phyloP scores from a whole-genome alignment of 2,113 vertebrate species.

The Heteronetta atricapilla region DNA sequence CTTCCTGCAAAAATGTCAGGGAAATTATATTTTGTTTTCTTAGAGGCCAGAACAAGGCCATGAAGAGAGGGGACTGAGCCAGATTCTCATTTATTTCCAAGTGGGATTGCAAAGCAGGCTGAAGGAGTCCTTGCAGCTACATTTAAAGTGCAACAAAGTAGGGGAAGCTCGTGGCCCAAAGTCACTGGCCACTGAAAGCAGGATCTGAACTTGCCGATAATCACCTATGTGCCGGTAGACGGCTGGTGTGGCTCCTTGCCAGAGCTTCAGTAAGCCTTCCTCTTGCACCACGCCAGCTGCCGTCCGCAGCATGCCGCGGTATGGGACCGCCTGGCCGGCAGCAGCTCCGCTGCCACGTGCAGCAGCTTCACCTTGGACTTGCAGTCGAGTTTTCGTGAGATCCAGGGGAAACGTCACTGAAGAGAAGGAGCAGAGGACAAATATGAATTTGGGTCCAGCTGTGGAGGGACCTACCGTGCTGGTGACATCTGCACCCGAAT shows the following conservation, averaged over 20 bases:
- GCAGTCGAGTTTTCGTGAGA: slow-evolving; percentile 87
- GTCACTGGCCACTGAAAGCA: not conserved
- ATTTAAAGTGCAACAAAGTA: not conserved
- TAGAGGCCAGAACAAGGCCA: not conserved
- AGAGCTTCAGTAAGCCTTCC: slow-evolving; percentile 83
- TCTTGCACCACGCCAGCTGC: slow-evolving; percentile 80
- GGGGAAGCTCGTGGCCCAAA: not conserved
- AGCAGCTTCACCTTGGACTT: slow-evolving; percentile 85
- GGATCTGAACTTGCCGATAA: slow-evolving; percentile 15
- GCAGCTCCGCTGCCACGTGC: not conserved
- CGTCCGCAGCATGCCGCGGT: slow-evolving; percentile 82
- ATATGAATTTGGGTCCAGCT: not conserved
- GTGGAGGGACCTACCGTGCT: not conserved
- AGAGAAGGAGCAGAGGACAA: not conserved
- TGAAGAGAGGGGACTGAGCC: not conserved
- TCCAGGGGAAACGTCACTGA: slow-evolving; percentile 88
- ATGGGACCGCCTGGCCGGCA: not conserved
- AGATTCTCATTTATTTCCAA: not conserved
- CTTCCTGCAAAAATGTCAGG: not conserved
- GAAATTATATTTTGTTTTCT: not conserved
- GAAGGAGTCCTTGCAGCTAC: not conserved
- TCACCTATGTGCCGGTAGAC: slow-evolving; percentile 88
- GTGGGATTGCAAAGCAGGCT: not conserved
- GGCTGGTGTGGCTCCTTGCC: slow-evolving; percentile 86
- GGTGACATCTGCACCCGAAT: not conserved